A percentile compares a stretch with the other conserved stretches of the same genome.
Conservation (phyloP, 2,113 vertebrate genomes). For the Oplegnathus fasciatus region DNA sequence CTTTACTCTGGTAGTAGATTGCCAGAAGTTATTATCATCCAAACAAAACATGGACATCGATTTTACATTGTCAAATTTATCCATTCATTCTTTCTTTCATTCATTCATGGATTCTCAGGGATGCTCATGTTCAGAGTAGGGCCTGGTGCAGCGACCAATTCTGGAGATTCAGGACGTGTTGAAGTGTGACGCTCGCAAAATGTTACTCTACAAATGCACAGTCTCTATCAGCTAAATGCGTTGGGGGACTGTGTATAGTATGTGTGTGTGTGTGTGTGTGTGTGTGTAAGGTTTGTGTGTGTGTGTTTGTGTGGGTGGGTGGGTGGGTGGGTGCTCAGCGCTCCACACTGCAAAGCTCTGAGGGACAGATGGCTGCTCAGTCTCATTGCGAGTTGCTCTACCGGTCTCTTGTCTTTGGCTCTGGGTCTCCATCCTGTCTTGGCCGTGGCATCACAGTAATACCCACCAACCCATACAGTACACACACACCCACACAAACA, state of each 20-base stretch:
- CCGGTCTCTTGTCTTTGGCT: slow-evolving; percentile 71
- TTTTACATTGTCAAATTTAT: slow-evolving; percentile 2
- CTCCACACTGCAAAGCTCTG: slow-evolving; percentile 49
- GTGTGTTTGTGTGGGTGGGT: slow-evolving; percentile 53
- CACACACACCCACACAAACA: slow-evolving; percentile 31
- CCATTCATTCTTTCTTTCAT: slow-evolving; percentile 8
- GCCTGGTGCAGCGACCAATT: neutral
- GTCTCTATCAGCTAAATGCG: slow-evolving; percentile 31
- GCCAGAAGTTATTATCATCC: neutral
- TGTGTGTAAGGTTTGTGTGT: slow-evolving; percentile 5
- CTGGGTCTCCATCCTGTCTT: slow-evolving; percentile 75
- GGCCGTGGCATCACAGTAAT: slow-evolving; percentile 55
- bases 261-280: neutral
- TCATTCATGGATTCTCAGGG: slow-evolving; percentile 4
- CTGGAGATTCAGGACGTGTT: neutral
- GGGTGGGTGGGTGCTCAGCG: slow-evolving; percentile 19
- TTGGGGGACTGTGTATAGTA: slow-evolving; percentile 8
- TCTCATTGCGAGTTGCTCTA: slow-evolving; percentile 56
- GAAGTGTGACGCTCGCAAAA: neutral
- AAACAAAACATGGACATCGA: neutral
- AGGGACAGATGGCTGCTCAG: slow-evolving; percentile 82
- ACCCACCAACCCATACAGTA: slow-evolving; percentile 26
- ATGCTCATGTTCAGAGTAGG: neutral
- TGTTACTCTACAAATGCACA: slow-evolving; percentile 24
- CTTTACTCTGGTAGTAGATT: slow-evolving; percentile 8